Evolutionary conservation across 2,113 vertebrate genomes (phyloP), one percentile per base, ranked within the genome.

Genomic region (Empidonax alnorum): DNA sequence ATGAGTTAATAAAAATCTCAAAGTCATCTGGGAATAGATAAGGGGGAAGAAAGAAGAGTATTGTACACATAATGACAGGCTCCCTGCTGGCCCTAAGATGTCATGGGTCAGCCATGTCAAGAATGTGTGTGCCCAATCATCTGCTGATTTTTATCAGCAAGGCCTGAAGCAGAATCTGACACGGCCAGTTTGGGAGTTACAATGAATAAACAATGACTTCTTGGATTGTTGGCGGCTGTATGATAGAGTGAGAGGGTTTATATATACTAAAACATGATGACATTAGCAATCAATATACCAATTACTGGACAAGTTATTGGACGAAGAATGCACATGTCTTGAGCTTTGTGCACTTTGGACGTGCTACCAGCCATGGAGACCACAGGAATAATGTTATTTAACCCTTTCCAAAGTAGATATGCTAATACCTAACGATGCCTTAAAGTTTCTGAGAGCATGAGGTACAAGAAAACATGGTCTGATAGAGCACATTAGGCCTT

Each of bases 41-140:
- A 99, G 99, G 96, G 91, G 97, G 98, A 98, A 99, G 99, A 99
- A 99, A 99, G 99, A 97, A 90, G 93, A 84, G 98, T 98, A 99
- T 99, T 99, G 99, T 99, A 95, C 97, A 96, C 97, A 98, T 99
- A 99, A 99, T 98, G 98, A 99, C 98, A 98, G 98, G 97, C 98
- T 99, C 98, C 96, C 98, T 96, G 97, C 98, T 98, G 98, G 98
- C 98, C 98, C 98, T 96, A 97, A 98, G 98, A 99, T 99, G 99
- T 99, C 99, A 99, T 98, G 98, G 99, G 99, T 99, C 99, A 99
- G 98, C 98, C 99, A 99, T 99, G 99, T 99, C 99, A 99, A 99
- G 99, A 99, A 99, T 99, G 99, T 99, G 99, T 99, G 98, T 96
- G 97, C 98, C 99, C 99, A 99, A 99, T 99, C 99, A 99, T 99